Evolutionary conservation across 2,797 vertebrate genomes (phyloP).

Genomic region (Acanthiza pusilla): DNA sequence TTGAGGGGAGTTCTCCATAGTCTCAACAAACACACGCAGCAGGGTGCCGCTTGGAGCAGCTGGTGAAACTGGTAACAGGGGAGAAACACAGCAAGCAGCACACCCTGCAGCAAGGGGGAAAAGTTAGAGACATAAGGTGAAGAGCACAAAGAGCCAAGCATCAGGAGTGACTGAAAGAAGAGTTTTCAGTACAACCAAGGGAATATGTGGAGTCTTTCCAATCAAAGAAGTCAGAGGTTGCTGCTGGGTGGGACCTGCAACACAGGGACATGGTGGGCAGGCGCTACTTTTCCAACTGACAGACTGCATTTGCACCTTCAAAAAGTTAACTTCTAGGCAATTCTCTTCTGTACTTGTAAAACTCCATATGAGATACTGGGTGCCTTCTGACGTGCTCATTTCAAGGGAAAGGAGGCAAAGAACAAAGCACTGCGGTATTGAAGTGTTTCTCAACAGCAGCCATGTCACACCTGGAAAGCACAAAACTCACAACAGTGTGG

Average conservation of each 20-base stretch:
- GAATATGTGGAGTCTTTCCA: not conserved
- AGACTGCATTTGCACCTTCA: not conserved
- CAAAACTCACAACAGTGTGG: not conserved
- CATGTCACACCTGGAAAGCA: not conserved
- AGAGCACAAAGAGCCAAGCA: not conserved
- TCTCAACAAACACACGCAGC: not conserved
- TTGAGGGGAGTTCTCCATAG: not conserved
- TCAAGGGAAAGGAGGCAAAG: not conserved
- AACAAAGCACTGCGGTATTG: accelerated
- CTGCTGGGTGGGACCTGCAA: not conserved
- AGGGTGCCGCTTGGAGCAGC: not conserved
- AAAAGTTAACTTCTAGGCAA: not conserved
- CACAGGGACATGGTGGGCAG: not conserved
- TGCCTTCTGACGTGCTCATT: not conserved
- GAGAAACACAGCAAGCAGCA: not conserved
- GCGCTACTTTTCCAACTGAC: not conserved
- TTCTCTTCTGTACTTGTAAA: not conserved
- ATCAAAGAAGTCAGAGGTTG: not conserved
- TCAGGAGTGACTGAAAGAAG: not conserved
- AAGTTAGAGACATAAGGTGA: not conserved
- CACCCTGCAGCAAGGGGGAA: not conserved
- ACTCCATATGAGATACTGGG: not conserved
- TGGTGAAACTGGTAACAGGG: not conserved
- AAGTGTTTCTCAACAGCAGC: not conserved
- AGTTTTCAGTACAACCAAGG: not conserved